Base-by-base conservation (phyloP, 2,113 vertebrate genomes). In the Anser brachyrhynchus region DNA sequence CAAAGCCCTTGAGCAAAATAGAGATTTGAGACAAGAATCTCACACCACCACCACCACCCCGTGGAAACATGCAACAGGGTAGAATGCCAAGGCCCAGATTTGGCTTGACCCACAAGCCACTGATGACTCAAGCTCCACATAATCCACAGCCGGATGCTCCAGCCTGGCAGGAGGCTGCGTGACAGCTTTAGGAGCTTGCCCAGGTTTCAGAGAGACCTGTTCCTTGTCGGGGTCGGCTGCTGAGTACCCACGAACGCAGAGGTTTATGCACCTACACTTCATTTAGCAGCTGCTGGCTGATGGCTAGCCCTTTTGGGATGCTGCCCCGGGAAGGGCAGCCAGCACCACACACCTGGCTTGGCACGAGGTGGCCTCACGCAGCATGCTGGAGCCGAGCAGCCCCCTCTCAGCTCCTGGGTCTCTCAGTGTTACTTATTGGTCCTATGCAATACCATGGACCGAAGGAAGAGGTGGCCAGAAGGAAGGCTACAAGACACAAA, bases 381-480 rank as follows among this genome's bases (percentile, higher is more conserved):
- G 46, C 46, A 49, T 49, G 20, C 46, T 49, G 46, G 46, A 49
- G 46, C 46, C 46, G 5, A 49, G 49, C 49, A 51, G 49, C 22
- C 21, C 37, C n/a, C 65, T 51, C 52, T 17, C 49, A 69, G 10
- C 37, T 73, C 67, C 69, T 61, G 57, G 6, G 44, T 29, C 19
- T 52, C 82, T 54, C 78, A 77, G 15, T 3, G 18, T 12, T 29
- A 1, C 49, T 91, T 14, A 67, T 73, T 73, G 17, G 43, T 81
- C 15, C 69, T 11, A 1, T 2, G 6, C 19, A 31, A 13, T 25
- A 21, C 7, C 31, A 6, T 0, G 1, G 17, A 41, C 31, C 25
- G 20, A 51, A 64, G 49, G 49, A 22, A 51, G 46, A 37, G 23
- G 59, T 18, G 44, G 75, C 33, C 77, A 2, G 6, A 0, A 1